Base-by-base conservation (phyloP, 2,113 vertebrate species). In the Elaphurus davidianus region DNA sequence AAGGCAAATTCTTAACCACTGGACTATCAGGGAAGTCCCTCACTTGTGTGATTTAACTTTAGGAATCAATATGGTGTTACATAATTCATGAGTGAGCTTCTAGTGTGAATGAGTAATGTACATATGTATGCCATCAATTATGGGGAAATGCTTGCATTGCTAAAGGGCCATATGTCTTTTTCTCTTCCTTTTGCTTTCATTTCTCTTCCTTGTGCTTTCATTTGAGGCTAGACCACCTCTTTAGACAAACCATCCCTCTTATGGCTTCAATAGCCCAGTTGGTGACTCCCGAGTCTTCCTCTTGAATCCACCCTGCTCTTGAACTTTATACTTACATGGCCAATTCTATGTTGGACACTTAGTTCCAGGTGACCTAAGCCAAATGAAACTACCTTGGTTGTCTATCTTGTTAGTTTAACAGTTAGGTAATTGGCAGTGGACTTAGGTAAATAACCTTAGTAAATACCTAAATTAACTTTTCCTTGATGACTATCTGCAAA, bases 261-360 rank as follows among this genome's bases (percentile, higher is more conserved):
- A 40, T 30, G 59, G 21, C 62, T 96, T 93, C 76, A 91, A 13
- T 84, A 93, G 64, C 43, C 50, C 2, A 16, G 4, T 11, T 57
- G 30, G 62, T 81, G n/a, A 76, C 4, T 97, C 96, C 47, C 86
- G 91, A 74, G 87, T 84, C 64, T 94, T n/a, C 64, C 87, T 97
- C 67, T 64, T 82, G 59, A 89, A 96, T 59, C 27, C 27, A 86
- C n/a, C 50, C 33, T 67, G 45, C 45, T 78, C 57, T 91, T 81
- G 25, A 90, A 55, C 12, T 71, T 92, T 30, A 40, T 43, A 27
- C 25, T 74, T 92, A 30, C 1, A 36, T 23, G 87, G 83, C 84
- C 30, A 94, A 28, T 47, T 74, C 47, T 85, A 0, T 78, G 50
- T n/a, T 59, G 36, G 59, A 55, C 27, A 82, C 47, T 45, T 87